Percentiles rank a stretch among this genome's conserved stretches.
These are phyloP conservation scores for Rhopalosiphum nymphaeae DNA, from an alignment of 2,888 invertebrate species.

Conservation along the genomic window DNA sequence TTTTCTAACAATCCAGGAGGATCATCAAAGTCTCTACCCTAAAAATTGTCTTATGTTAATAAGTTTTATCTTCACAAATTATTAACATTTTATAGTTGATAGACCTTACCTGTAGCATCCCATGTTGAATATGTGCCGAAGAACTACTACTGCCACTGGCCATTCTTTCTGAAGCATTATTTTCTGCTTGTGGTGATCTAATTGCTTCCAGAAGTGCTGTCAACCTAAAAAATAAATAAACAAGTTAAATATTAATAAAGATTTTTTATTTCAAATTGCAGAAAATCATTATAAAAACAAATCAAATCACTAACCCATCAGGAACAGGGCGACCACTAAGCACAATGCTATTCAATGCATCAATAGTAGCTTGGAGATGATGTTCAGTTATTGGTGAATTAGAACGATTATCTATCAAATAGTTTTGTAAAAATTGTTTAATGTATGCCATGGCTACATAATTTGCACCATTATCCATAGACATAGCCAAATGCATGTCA, in stretches of 20 bases:
- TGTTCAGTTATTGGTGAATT: constrained; percentile 83
- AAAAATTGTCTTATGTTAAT: constrained; percentile 67
- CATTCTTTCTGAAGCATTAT: constrained; percentile 55
- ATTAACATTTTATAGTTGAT: neutral
- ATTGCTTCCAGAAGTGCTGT: constrained; percentile 82
- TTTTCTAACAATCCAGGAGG: constrained; percentile 95
- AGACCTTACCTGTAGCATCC: constrained; percentile 82
- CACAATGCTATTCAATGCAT: constrained; percentile 83
- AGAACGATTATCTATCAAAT: constrained; percentile 86
- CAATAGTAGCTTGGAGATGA: constrained; percentile 89
- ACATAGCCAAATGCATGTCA: constrained; percentile 85
- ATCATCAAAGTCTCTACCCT: constrained; percentile 91
- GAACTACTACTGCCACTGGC: constrained; percentile 71
- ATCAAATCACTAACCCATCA: constrained; percentile 76
- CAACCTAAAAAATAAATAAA: constrained; percentile 70
- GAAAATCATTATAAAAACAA: neutral
- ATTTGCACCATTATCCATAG: constrained; percentile 88
- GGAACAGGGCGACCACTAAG: constrained; percentile 83
- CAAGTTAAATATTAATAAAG: neutral
- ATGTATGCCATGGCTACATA: constrained; percentile 87
- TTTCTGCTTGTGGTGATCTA: constrained; percentile 61
- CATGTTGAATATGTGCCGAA: constrained; percentile 91
- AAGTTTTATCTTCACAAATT: neutral
- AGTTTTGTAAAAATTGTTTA: constrained; percentile 90
- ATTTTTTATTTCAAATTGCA: neutral